Conservation (phyloP, 2,888 invertebrate species). For the Antheraea assamensis region DNA sequence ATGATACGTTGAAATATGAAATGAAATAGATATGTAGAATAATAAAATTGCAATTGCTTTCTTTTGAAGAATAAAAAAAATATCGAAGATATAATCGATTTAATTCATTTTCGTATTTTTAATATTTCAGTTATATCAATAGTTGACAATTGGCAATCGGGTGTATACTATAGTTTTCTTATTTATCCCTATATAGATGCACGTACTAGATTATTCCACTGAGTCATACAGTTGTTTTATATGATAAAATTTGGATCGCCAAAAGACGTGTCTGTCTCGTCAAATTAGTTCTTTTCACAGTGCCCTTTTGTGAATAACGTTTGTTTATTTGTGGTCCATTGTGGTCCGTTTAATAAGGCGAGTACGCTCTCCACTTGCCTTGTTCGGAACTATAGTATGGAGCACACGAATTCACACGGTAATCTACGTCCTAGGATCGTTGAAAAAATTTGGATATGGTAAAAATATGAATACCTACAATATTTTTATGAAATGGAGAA, state of each 20-base stretch:
- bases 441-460: neutral
- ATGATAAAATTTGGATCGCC: neutral
- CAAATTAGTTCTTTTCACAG: conserved; percentile 12
- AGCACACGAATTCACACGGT: conserved; percentile 62
- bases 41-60: too few relatives aligned
- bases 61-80: too few relatives aligned
- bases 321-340: conserved; percentile 47
- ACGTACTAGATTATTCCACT: neutral
- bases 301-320: conserved; percentile 19
- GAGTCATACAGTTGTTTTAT: neutral
- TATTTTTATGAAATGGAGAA: neutral
- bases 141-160: neutral
- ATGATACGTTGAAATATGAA: too few relatives aligned
- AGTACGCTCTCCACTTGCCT: conserved; percentile 55
- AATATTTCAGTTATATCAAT: neutral
- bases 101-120: too few relatives aligned
- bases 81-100: too few relatives aligned
- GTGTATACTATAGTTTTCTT: neutral
- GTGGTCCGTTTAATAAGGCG: conserved; percentile 58
- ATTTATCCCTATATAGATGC: neutral
- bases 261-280: neutral
- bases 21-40: too few relatives aligned
- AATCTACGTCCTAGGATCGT: neutral
- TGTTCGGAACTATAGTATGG: conserved; percentile 52
- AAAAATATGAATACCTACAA: neutral